Base-by-base conservation (phyloP, 92 coral and sea anemone genomes). In the Actinostola sp. region DNA sequence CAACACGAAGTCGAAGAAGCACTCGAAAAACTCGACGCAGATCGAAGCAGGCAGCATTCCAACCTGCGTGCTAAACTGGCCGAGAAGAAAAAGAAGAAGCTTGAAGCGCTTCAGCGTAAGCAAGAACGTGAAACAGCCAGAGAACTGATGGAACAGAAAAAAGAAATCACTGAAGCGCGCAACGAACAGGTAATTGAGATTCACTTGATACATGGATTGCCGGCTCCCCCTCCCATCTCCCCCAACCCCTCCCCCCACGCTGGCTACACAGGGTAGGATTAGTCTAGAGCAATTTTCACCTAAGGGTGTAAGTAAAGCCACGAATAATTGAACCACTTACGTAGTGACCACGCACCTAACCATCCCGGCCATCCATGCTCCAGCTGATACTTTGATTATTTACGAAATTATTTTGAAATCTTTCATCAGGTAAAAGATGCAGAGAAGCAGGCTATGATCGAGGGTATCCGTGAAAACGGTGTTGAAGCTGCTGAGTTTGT, bases 61-160 rank as follows among this genome's bases (percentile, higher is more conserved):
- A 88, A 83, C 66, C 69, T 95, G 67, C 93, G 83, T 39, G 88
- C 86, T 66, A 91, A 92, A 76, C 80, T 94, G 33, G 84, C 92
- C 30, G 99, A 95, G 49, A 86, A 83, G 73, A 91, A 83, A 76
- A 86, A 82, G 78, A 93, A 87, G 61, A 92, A 67, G 46, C 80
- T 91, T 70, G 97, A 95, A 49, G 95, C 97, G 0, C 84, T 79
- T 28, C 81, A 83, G 68, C 91, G 97, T 14, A 95, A 95, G 36
- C 99, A 88, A 60, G 99, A 95, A 64, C 89, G 94, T 56, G 99
- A 95, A 62, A 87, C 88, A 92, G 92, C 99, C 17, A 82, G 88
- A 31, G 99, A 95, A 60, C 81, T 92, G 60, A 50, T 95, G 84
- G 99, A 95, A 49, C 99, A 91, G 79, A 82, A 95, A 71, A 95